Conservation (phyloP, 2,113 vertebrate species). For the Carassius auratus region DNA sequence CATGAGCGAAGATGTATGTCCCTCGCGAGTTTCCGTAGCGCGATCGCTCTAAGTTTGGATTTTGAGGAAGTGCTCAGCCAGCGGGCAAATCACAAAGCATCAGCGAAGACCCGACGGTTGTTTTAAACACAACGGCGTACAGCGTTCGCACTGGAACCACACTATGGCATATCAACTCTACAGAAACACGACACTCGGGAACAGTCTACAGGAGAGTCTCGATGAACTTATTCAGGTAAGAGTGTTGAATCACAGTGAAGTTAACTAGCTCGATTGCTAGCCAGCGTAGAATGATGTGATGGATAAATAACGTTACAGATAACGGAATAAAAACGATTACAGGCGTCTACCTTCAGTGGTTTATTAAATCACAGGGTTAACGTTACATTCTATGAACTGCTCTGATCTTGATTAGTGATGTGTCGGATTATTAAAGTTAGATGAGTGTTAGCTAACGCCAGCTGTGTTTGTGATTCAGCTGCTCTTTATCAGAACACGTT, state of each 20-base stretch:
- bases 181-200: constrained; percentile 95
- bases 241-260: background rate
- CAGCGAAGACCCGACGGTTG: background rate
- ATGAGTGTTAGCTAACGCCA: background rate
- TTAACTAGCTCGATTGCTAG: constrained; percentile 26
- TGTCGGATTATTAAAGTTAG: background rate
- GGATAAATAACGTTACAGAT: background rate
- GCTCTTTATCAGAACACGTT: background rate
- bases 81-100: constrained; percentile 37
- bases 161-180: constrained; percentile 96
- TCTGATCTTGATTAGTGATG: background rate
- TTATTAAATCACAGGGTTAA: background rate
- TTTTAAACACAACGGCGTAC: background rate
- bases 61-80: constrained; percentile 32
- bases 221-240: constrained; percentile 96
- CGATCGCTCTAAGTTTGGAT: background rate
- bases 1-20: background rate
- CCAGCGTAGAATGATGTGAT: background rate
- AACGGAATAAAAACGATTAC: background rate
- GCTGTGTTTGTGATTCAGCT: background rate
- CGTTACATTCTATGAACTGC: background rate
- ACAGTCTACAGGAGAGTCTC: constrained; percentile 97
- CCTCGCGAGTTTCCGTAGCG: constrained; percentile 36
- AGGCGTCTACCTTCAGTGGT: background rate
- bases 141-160: background rate